Base-by-base conservation (phyloP, 2,113 vertebrate genomes). In the Dasyornis broadbenti region DNA sequence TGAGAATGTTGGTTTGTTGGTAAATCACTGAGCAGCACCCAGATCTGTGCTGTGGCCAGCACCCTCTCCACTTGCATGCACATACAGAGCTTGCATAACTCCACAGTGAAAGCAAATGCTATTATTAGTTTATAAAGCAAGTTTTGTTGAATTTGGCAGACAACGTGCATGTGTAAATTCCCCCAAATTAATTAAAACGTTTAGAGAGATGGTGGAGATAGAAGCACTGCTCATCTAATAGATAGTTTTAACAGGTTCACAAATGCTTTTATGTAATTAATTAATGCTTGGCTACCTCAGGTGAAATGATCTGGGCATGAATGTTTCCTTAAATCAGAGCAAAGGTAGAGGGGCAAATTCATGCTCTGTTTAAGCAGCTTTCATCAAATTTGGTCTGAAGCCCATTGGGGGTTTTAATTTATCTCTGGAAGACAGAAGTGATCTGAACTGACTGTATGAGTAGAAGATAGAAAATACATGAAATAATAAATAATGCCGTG, bases 191-290 rank as follows among this genome's bases (percentile, higher is more conserved):
- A 96, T 96, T 93, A 93, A 97, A 96, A 95, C 88, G 10, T 96
- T 97, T 91, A 90, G 79, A 60, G 72, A 17, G 92, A 96, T 96
- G 92, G 76, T 81, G 68, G 61, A 96, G 95, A 95, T 96, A 95
- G 65, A 56, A 90, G 82, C 16, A 10, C 71, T 90, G 85, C 95
- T 97, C 93, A 93, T 93, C 94, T 83, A 64, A 92, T 68, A 90
- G 94, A 90, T 90, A 93, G 93, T 96, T 96, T 96, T 94, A 96
- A 95, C 92, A 97, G 94, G 94, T 96, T 97, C 96, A 96, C 93
- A 96, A 97, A 90, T 95, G 92, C 96, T 96, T 97, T 95, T 90
- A 96, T 93, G 94, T 96, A 94, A 94, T 95, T 93, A 96, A 92
- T 96, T 96, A 95, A 93, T 78, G 93, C 83, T 93, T 95, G 96